Conservation (phyloP, 2,888 invertebrate genomes). For the Tenthredo amoena region DNA sequence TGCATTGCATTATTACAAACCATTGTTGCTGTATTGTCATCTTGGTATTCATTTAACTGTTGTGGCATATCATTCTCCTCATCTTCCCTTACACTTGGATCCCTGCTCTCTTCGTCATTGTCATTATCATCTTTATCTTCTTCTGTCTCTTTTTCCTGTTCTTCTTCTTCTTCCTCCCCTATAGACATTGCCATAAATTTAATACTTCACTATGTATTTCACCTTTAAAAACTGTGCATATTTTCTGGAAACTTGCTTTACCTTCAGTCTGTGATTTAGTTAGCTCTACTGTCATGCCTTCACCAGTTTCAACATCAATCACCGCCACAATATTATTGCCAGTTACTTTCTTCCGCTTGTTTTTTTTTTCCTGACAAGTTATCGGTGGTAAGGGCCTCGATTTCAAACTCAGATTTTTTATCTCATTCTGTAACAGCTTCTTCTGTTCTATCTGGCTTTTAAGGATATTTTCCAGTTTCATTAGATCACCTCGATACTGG, state of each 20-base stretch:
- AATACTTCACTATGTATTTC: background rate
- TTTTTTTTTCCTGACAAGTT: conserved; percentile 51
- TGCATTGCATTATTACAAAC: conserved; percentile 15
- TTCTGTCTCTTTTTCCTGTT: conserved; percentile 50
- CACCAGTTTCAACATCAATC: conserved; percentile 43
- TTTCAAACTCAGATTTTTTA: conserved; percentile 65
- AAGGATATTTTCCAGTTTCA: conserved; percentile 75
- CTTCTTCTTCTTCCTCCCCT: conserved; percentile 39
- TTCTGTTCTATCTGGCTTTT: conserved; percentile 75
- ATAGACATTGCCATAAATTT: background rate
- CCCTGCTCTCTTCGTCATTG: conserved; percentile 46
- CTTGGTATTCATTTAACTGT: conserved; percentile 44
- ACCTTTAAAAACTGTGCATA: background rate
- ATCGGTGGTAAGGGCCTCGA: conserved; percentile 59
- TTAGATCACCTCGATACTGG: conserved; percentile 74
- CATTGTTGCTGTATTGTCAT: conserved; percentile 48
- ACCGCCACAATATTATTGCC: conserved; percentile 67
- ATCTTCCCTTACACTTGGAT: conserved; percentile 25
- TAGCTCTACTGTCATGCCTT: background rate
- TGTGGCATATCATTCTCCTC: conserved; percentile 56
- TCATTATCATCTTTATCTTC: conserved; percentile 50
- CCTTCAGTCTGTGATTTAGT: conserved; percentile 5
- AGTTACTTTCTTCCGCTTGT: conserved; percentile 65
- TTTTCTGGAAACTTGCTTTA: background rate
- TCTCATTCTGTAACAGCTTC: conserved; percentile 64